Evolutionary conservation across 2,113 vertebrate species (phyloP), one percentile per base, ranked within the genome.

Genomic region (Carettochelys insculpta): DNA sequence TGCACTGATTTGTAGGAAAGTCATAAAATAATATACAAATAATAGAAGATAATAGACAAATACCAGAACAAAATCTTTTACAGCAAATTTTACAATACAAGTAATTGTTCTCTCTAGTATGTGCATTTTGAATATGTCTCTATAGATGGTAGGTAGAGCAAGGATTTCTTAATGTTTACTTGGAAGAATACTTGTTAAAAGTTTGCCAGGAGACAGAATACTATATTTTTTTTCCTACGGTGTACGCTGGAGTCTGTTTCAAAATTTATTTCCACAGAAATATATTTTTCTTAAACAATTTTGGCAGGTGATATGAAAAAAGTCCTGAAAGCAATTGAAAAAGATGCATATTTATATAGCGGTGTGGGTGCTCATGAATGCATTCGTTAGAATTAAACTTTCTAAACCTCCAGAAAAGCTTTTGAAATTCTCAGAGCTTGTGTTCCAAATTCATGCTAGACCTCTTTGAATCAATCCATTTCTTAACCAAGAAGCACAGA

Each of bases 261-360:
- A 92, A 34, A 75, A 87, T 87, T 94, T 86, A 25, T 34, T 88
- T 65, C 17, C 65, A 53, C 90, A 88, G 65, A 27, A 19, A 5
- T 43, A 5, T 53, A 27, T 77, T 82, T 95, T 95, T 90, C 54
- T 81, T 85, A 54, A 92, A 75, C 14, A 79, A 11, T 87, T 76
- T 88, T 88, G 53, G 29, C 3, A 53, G 38, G 61, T 87, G 61
- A 56, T 73, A 25, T 53, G 77, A 95, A 80, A 52, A 17, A 93
- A 52, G 17, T 31, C 13, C 88, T 80, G 79, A 92, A 34, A 85
- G 89, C 91, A 96, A 79, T n/a, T 73, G 89, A 85, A 90, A 58
- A 50, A 17, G 17, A 34, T 87, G 22, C 2, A 3, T 82, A 88
- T 90, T 90, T 92, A 86, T 68, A 68, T 77, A 79, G 24, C 78